Conservation (phyloP, 2,113 vertebrate species). For the Mesitornis unicolor region DNA sequence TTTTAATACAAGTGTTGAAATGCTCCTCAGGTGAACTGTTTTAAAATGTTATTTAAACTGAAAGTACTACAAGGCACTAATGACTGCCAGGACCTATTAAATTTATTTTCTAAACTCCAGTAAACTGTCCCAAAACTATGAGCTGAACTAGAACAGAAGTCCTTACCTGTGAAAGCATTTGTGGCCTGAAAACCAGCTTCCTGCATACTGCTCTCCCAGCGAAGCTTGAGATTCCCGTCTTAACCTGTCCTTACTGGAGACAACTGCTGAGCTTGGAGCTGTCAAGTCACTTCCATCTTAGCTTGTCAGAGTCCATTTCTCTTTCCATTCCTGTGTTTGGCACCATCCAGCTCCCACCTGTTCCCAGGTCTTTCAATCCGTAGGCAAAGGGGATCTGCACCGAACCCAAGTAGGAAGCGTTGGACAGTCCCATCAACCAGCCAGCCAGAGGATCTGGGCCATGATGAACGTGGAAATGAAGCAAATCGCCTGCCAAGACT, state of each 20-base stretch:
- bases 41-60: neutral
- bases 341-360: slow-evolving; percentile 57
- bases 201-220: slow-evolving; percentile 93
- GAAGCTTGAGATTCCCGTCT: slow-evolving; percentile 77
- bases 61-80: neutral
- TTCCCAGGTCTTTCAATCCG: slow-evolving; percentile 9
- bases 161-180: slow-evolving; percentile 95
- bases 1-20: neutral
- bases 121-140: neutral
- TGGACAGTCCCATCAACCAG: slow-evolving; percentile 69
- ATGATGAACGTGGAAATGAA: slow-evolving; percentile 67
- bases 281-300: slow-evolving; percentile 85
- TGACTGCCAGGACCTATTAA: fast-evolving
- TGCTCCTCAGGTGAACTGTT: neutral
- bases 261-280: slow-evolving; percentile 61
- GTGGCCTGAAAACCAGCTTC: slow-evolving; percentile 94
- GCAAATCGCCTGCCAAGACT: neutral
- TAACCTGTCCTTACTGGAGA: slow-evolving; percentile 79
- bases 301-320: slow-evolving; percentile 75
- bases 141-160: neutral
- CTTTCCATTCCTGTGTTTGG: slow-evolving; percentile 36
- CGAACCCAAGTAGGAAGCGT: neutral
- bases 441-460: slow-evolving; percentile 78
- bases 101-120: neutral
- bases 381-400: neutral